Base-by-base conservation (phyloP, 2,113 vertebrate species). In the Bujurquina vittata region DNA sequence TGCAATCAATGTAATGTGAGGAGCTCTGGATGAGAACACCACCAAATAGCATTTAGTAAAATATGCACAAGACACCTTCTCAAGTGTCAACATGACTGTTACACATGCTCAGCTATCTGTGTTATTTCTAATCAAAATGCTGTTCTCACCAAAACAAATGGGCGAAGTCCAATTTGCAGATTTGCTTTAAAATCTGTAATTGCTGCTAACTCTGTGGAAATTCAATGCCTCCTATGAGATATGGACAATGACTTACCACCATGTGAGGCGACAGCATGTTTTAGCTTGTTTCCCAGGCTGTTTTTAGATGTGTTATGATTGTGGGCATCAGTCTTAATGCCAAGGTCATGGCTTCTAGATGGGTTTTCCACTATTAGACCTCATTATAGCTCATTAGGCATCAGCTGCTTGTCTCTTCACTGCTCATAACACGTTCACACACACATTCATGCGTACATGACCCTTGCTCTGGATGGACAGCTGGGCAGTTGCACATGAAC, bases 301-400 rank as follows among this genome's bases (percentile, higher is more conserved):
- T 92, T 94, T 95, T 93, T 94, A 93, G 92, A 92, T 84, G 89
- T 93, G 87, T 93, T 90, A 93, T 93, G 92, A 85, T 94, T 90
- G 93, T 57, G 86, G 89, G 88, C 80, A 94, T 92, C 89, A 80
- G 80, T 94, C 90, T 91, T 92, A 94, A 94, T 94, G 87, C 94
- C 93, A 94, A 92, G 92, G 93, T 92, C 92, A 84, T 90, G 94
- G 92, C 91, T 95, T 89, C 90, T 91, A 92, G 92, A 95, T 92
- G 92, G 81, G 82, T 94, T 94, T 95, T 95, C 94, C 92, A 93
- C 94, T 94, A 94, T 96, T 96, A 96, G 93, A 83, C 87, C 90
- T 95, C 95, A 96, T 96, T 96, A 96, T 89, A 93, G 85, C 92
- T 94, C 94, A 95, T 96, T 95, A 96, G 85, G 73, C 89, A 77